Conservation (phyloP, 2,888 invertebrate genomes). For the Ochropleura plecta region DNA sequence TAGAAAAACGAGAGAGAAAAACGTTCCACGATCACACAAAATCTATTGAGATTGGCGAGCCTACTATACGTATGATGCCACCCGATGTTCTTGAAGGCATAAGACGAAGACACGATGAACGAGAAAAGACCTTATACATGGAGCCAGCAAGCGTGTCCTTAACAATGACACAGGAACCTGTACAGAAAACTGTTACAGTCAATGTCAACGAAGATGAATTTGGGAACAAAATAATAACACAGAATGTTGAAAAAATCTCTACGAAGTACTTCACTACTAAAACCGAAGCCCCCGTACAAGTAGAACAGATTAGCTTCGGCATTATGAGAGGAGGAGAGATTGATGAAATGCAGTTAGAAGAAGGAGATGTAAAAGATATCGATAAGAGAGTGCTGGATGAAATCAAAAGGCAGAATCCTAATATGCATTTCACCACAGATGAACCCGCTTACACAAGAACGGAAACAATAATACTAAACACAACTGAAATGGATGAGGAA, state of each 20-base stretch:
- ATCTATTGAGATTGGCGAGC: conserved; percentile 88
- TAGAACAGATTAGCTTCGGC: conserved; percentile 88
- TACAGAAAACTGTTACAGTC: conserved; percentile 88
- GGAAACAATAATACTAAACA: conserved; percentile 90
- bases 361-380: conserved; percentile 85
- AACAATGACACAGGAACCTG: conserved; percentile 87
- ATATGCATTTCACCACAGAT: conserved; percentile 86
- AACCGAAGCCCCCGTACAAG: conserved; percentile 85
- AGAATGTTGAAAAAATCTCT: conserved; percentile 86
- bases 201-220: conserved; percentile 88
- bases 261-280: conserved; percentile 84
- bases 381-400: conserved; percentile 85
- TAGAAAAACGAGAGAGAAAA: conserved; percentile 81
- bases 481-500: conserved; percentile 85
- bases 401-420: conserved; percentile 86
- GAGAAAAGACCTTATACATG: conserved; percentile 86
- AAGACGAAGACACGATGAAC: conserved; percentile 80
- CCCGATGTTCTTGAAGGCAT: conserved; percentile 87
- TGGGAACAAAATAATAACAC: conserved; percentile 88
- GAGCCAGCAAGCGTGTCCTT: conserved; percentile 86
- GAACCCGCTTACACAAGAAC: conserved; percentile 87
- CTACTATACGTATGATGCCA: conserved; percentile 81
- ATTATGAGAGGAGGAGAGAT: conserved; percentile 83
- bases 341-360: conserved; percentile 83
- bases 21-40: conserved; percentile 81